Evolutionary conservation across 2,888 invertebrate species (phyloP).

Genomic region (Lasioglossum calceatum): DNA sequence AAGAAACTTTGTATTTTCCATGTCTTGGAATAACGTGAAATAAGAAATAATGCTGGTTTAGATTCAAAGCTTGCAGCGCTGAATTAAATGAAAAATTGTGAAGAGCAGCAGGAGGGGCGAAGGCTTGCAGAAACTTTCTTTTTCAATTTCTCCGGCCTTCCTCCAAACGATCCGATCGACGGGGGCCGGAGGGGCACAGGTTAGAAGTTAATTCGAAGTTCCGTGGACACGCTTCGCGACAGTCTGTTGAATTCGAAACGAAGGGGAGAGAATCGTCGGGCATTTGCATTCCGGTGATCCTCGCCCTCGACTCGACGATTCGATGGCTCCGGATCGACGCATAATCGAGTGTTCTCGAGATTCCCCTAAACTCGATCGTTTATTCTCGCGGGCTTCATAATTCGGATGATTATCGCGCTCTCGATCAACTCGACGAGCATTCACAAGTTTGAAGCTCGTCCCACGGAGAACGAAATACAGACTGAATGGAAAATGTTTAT

Average conservation of each 20-base stretch:
- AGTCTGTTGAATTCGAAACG: conserved; percentile 43
- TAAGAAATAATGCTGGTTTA: background rate
- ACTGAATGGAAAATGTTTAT: background rate
- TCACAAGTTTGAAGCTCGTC: background rate
- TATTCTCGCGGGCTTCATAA: background rate
- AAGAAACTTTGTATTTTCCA: background rate
- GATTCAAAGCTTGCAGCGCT: background rate
- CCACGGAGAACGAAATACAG: background rate
- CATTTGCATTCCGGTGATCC: conserved; percentile 41
- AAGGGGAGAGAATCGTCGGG: conserved; percentile 29
- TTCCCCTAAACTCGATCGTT: background rate
- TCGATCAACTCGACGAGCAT: background rate
- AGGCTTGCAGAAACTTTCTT: background rate
- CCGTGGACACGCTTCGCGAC: conserved; percentile 36
- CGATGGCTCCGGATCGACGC: conserved; percentile 13
- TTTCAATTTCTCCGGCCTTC: conserved; percentile 22
- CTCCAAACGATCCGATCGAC: background rate
- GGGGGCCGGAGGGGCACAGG: background rate
- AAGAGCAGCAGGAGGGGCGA: background rate
- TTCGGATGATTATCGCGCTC: background rate
- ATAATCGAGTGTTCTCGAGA: conserved; percentile 28
- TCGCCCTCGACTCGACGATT: conserved; percentile 17
- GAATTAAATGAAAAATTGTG: background rate
- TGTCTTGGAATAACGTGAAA: background rate
- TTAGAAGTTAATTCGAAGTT: conserved; percentile 43